These are phyloP conservation scores for Carduelis carduelis DNA, from an alignment of 2,797 vertebrate genomes.

Conservation along the genomic window DNA sequence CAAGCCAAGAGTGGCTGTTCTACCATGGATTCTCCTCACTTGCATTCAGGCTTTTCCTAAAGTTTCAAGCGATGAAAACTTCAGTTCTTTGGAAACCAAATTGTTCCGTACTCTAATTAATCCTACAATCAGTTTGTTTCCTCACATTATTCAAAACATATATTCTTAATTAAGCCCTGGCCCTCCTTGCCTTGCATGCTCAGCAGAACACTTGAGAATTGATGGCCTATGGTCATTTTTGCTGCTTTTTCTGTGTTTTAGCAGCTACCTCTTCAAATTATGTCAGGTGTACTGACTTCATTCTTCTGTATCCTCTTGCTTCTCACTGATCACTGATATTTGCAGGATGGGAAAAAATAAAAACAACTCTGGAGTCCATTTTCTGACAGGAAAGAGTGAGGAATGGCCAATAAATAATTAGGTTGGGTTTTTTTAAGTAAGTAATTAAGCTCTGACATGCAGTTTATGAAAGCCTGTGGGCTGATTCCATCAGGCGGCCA, in stretches of 20 bases:
- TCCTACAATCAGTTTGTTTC: not conserved
- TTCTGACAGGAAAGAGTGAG: not conserved
- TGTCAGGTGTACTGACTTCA: not conserved
- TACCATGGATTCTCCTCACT: not conserved
- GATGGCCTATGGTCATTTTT: not conserved
- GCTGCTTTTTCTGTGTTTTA: not conserved
- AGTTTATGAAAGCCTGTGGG: not conserved
- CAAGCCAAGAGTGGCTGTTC: not conserved
- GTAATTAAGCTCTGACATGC: not conserved
- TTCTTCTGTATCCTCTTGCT: not conserved
- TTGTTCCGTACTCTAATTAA: not conserved
- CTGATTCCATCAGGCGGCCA: not conserved
- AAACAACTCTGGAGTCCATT: not conserved
- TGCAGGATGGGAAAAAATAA: not conserved
- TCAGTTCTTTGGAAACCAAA: not conserved
- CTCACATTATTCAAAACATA: not conserved
- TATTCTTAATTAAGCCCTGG: not conserved
- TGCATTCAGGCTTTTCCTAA: not conserved
- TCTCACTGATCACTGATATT: not conserved
- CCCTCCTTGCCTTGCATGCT: not conserved
- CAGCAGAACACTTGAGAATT: not conserved
- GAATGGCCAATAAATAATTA: not conserved
- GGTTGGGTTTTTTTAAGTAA: not conserved
- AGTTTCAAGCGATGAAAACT: not conserved
- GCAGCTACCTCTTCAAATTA: not conserved